A percentile compares a stretch with the other conserved stretches of the same genome.
These are phyloP conservation scores for Prunella himalayana DNA, from an alignment of 2,113 vertebrate genomes.

Conservation along the genomic window DNA sequence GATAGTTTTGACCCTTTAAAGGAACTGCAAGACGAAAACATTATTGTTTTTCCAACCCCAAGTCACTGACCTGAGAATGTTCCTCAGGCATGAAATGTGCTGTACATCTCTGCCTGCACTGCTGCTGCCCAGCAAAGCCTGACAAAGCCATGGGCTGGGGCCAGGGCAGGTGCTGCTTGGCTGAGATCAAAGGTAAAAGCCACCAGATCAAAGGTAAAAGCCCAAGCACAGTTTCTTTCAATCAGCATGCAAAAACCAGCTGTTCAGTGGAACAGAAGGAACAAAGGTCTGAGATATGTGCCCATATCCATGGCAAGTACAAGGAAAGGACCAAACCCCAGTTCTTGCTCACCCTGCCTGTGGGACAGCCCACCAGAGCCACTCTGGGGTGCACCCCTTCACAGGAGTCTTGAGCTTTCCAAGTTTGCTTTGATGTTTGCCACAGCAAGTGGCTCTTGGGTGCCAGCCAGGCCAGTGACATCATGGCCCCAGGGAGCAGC, in stretches of 20 bases:
- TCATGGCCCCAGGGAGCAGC: background rate
- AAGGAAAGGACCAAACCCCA: background rate
- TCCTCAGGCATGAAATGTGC: background rate
- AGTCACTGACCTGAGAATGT: background rate
- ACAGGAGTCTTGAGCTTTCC: background rate
- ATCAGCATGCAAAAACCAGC: background rate
- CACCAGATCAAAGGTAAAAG: background rate
- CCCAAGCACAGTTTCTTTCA: background rate
- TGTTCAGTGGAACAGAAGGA: background rate
- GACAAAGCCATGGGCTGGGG: background rate
- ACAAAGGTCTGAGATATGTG: background rate
- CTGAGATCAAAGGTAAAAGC: background rate
- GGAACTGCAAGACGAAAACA: background rate
- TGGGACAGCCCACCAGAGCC: no score
- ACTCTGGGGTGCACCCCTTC: background rate
- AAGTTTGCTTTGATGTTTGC: background rate
- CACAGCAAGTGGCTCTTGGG: background rate
- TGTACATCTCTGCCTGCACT: background rate
- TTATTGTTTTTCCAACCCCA: background rate
- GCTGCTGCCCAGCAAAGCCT: background rate
- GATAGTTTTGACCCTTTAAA: background rate
- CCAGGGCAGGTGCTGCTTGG: background rate
- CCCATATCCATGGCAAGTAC: background rate
- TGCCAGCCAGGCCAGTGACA: background rate
- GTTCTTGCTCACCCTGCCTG: background rate